Percentiles rank a stretch among this genome's conserved stretches.
phyloP scores from a whole-genome alignment of 2,888 invertebrate species.

The Cynaeus angustus region DNA sequence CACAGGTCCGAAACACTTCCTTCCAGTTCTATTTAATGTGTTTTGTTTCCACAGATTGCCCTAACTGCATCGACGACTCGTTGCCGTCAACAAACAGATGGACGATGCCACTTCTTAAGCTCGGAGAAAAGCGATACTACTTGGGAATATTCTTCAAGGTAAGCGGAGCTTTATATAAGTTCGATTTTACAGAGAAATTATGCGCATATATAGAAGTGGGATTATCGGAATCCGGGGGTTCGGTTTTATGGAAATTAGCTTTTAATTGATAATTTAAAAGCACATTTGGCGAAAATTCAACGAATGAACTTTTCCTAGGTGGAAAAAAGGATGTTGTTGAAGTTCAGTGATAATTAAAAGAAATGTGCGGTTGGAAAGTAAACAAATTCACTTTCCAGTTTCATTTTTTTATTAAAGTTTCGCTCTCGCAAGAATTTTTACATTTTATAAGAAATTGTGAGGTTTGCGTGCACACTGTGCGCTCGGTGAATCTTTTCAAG shows the following conservation, averaged over 20 bases:
- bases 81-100: constrained; percentile 80
- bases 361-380: constrained; percentile 11
- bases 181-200: constrained; percentile 5
- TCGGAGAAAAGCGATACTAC: constrained; percentile 92
- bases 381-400: constrained; percentile 18
- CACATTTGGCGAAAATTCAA: constrained; percentile 5
- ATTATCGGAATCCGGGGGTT: neutral
- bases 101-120: constrained; percentile 92
- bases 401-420: constrained; percentile 3
- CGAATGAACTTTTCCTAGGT: constrained; percentile 1
- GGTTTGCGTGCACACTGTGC: too few species aligned
- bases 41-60: constrained; percentile 78
- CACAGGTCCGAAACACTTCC: constrained; percentile 32
- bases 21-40: constrained; percentile 36
- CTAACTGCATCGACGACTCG: constrained; percentile 86
- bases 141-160: constrained; percentile 96
- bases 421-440: constrained; percentile 9
- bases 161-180: constrained; percentile 62
- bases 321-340: neutral
- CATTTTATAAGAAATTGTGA: neutral
- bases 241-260: constrained; percentile 6
- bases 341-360: neutral
- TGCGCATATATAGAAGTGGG: constrained; percentile 6
- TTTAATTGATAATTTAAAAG: constrained; percentile 13
- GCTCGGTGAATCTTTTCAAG: too few species aligned